Evolutionary conservation across 2,888 invertebrate species (phyloP).

Genomic region (Cataglyphis albicans): DNA sequence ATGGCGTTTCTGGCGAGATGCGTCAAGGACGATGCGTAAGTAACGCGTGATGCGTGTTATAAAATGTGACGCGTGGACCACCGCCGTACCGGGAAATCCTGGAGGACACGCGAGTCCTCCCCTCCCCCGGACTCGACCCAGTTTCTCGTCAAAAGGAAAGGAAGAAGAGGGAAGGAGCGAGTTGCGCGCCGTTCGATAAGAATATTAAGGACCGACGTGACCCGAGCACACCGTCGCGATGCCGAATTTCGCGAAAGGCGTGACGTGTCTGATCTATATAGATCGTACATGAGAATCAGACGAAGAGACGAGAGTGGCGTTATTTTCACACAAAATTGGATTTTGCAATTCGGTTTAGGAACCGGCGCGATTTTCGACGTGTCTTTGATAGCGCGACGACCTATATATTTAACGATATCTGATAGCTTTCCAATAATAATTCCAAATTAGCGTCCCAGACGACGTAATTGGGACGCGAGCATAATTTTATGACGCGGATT

Average conservation of each 20-base stretch:
- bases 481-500: slow-evolving; percentile 39
- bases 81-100: slow-evolving; percentile 54
- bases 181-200: slow-evolving; percentile 61
- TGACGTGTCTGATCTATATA: slow-evolving; percentile 42
- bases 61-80: slow-evolving; percentile 19
- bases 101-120: slow-evolving; percentile 36
- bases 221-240: slow-evolving; percentile 43
- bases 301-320: slow-evolving; percentile 24
- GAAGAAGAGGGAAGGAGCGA: background rate
- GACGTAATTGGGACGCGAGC: slow-evolving; percentile 34
- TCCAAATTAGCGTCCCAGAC: slow-evolving; percentile 45
- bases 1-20: slow-evolving; percentile 8
- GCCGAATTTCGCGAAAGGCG: slow-evolving; percentile 41
- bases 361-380: slow-evolving; percentile 18
- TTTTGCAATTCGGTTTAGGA: slow-evolving; percentile 10
- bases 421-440: slow-evolving; percentile 47
- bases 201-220: slow-evolving; percentile 73
- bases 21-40: slow-evolving; percentile 37
- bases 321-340: slow-evolving; percentile 46
- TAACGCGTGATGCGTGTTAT: slow-evolving; percentile 34
- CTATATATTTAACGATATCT: slow-evolving; percentile 22
- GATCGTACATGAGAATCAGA: slow-evolving; percentile 13
- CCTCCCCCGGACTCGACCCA: slow-evolving; percentile 43
- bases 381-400: slow-evolving; percentile 43
- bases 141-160: slow-evolving; percentile 29